Conservation (phyloP, 2,888 invertebrate species). For the Drosophila bunnanda region DNA sequence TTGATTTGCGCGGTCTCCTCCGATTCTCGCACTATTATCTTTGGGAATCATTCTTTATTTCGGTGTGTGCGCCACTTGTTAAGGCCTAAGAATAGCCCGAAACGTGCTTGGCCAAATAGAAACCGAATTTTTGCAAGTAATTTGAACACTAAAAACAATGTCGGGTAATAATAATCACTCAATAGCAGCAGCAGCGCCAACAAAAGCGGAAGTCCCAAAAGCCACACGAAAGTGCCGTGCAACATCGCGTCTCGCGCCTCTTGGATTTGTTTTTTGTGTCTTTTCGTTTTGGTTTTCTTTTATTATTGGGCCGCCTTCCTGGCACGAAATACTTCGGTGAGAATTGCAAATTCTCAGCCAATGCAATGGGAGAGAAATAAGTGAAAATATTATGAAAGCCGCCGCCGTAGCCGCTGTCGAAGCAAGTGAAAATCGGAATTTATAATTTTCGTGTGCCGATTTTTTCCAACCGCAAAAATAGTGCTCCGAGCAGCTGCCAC, state of each 20-base stretch:
- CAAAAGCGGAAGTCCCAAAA: slow-evolving; percentile 70
- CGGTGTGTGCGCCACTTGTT: slow-evolving; percentile 63
- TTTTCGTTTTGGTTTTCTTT: slow-evolving; percentile 33
- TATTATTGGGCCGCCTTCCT: slow-evolving; percentile 66
- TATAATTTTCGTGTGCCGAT: slow-evolving; percentile 77
- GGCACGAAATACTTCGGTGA: slow-evolving; percentile 74
- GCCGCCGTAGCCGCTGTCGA: slow-evolving; percentile 20
- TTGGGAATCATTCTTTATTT: slow-evolving; percentile 17
- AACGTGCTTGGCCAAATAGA: slow-evolving; percentile 55
- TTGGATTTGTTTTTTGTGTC: slow-evolving; percentile 23
- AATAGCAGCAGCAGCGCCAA: slow-evolving; percentile 59
- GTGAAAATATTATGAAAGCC: slow-evolving; percentile 77
- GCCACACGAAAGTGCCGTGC: slow-evolving; percentile 75
- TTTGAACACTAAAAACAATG: slow-evolving; percentile 68
- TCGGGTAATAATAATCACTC: slow-evolving; percentile 70
- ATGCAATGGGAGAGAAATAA: slow-evolving; percentile 63
- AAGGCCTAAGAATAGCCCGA: slow-evolving; percentile 64
- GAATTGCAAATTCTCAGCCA: slow-evolving; percentile 70
- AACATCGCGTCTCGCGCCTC: slow-evolving; percentile 55
- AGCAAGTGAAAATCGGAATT: slow-evolving; percentile 80
- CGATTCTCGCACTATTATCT: slow-evolving; percentile 22
- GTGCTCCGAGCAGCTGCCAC: slow-evolving; percentile 46
- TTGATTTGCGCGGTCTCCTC: slow-evolving; percentile 12
- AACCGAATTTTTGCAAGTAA: slow-evolving; percentile 50
- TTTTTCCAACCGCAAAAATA: slow-evolving; percentile 74